Conservation (phyloP, 2,888 invertebrate species). For the Apamea anceps region DNA sequence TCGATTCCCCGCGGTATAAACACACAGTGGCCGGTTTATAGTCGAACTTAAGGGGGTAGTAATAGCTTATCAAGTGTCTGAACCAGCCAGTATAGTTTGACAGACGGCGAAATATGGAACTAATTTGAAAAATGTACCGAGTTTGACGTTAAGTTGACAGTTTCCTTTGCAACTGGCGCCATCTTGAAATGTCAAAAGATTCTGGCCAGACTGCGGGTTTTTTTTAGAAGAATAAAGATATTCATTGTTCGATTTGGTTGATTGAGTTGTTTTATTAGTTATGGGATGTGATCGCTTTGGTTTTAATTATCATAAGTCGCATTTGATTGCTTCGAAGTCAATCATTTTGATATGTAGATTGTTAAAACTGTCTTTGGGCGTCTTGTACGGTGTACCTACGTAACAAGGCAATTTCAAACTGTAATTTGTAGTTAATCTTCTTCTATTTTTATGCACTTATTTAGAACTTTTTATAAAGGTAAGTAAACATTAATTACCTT, state of each 20-base stretch:
- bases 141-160: conserved; percentile 25
- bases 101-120: conserved; percentile 11
- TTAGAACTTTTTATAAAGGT: neutral
- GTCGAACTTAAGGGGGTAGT: conserved; percentile 33
- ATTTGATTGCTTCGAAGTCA: conserved; percentile 1
- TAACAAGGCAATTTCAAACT: neutral
- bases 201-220: neutral
- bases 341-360: neutral
- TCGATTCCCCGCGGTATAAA: conserved; percentile 66
- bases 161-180: conserved; percentile 11
- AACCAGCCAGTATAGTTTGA: conserved; percentile 31
- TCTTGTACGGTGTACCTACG: neutral
- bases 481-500: neutral
- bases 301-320: conserved; percentile 21
- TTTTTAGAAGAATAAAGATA: conserved; percentile 29
- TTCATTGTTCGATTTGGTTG: neutral
- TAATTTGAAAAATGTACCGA: conserved; percentile 1
- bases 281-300: conserved; percentile 20
- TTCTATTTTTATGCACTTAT: neutral
- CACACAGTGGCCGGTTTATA: conserved; percentile 60
- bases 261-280: conserved; percentile 35
- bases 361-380: neutral
- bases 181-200: conserved; percentile 1
- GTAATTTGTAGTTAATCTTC: neutral
- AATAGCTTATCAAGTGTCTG: conserved; percentile 44